Evolutionary conservation across 2,797 vertebrate species (phyloP).

Genomic region (Synaphobranchus kaupii): DNA sequence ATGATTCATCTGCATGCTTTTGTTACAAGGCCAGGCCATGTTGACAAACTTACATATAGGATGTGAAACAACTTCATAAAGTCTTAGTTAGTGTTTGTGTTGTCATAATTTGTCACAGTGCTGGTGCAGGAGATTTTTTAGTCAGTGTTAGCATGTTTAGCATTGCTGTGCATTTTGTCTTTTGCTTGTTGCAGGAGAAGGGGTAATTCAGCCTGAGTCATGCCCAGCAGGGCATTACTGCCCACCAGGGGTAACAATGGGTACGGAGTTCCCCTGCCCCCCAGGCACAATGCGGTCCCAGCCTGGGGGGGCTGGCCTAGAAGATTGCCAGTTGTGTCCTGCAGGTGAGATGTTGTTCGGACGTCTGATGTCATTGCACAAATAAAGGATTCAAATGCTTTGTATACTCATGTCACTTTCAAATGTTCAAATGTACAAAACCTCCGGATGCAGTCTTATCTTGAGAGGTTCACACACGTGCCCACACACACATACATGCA

Average conservation of each 20-base stretch:
- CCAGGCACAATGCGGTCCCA: slow-evolving; percentile 76
- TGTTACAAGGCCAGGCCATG: neutral
- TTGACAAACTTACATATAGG: neutral
- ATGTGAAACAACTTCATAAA: neutral
- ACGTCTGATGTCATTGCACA: neutral
- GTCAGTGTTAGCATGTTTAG: neutral
- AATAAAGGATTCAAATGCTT: neutral
- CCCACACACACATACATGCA: neutral
- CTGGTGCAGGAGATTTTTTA: neutral
- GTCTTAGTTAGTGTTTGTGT: neutral
- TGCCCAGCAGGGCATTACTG: slow-evolving; percentile 80
- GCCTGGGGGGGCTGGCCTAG: slow-evolving; percentile 61
- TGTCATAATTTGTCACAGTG: neutral
- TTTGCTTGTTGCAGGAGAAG: slow-evolving; percentile 59
- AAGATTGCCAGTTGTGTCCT: slow-evolving; percentile 78
- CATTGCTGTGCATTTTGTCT: neutral
- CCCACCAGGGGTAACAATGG: slow-evolving; percentile 65
- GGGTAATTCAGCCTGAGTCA: slow-evolving; percentile 58
- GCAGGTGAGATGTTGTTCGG: slow-evolving; percentile 66
- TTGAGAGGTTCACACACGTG: neutral
- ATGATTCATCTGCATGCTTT: neutral
- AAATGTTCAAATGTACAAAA: neutral
- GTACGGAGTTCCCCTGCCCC: slow-evolving; percentile 74
- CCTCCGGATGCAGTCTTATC: neutral
- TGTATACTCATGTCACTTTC: neutral